Percentiles rank a stretch among this genome's conserved stretches.
These are phyloP conservation scores for Periphyllus acericola DNA, from an alignment of 2,888 invertebrate species.

Conservation along the genomic window DNA sequence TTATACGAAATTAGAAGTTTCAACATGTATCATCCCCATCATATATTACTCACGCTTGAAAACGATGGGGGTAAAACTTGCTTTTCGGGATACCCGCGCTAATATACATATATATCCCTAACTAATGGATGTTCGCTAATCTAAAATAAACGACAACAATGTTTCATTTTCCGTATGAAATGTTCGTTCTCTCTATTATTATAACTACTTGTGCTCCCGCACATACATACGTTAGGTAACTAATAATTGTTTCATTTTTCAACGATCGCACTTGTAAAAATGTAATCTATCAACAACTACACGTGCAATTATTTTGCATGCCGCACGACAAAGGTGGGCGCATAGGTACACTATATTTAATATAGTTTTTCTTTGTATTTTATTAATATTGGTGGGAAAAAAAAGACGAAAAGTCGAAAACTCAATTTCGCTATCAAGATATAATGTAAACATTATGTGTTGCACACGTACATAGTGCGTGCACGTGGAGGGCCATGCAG, in stretches of 20 bases:
- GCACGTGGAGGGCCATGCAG: background rate
- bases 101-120: background rate
- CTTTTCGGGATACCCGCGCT: background rate
- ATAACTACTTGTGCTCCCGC: background rate
- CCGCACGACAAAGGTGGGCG: background rate
- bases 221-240: background rate
- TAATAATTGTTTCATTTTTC: background rate
- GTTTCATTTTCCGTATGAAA: background rate
- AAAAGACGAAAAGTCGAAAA: background rate
- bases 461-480: background rate
- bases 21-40: background rate
- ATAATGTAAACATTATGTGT: conserved; percentile 1
- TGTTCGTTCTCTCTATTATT: background rate
- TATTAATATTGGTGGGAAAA: background rate
- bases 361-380: background rate
- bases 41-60: conserved; percentile 11
- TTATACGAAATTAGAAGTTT: background rate
- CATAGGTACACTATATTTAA: background rate
- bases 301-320: background rate
- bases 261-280: background rate
- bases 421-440: background rate
- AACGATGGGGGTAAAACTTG: background rate
- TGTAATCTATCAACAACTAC: background rate
- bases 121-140: conserved; percentile 14
- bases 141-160: conserved; percentile 32